phyloP scores from a whole-genome alignment of 2,113 vertebrate genomes.

The Brachionichthys hirsutus region DNA sequence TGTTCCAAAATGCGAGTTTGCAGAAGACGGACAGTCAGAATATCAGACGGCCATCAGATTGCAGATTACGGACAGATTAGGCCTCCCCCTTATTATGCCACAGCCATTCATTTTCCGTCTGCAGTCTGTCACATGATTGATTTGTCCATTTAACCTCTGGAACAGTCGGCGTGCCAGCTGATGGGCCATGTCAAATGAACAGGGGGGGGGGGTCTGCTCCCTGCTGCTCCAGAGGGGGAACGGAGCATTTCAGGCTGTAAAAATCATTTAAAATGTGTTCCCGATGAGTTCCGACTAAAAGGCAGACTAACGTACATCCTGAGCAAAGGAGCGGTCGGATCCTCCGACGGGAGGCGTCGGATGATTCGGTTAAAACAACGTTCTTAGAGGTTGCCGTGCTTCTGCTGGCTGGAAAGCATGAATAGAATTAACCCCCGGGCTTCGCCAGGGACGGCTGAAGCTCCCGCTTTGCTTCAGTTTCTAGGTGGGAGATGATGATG shows the following conservation, averaged over 20 bases:
- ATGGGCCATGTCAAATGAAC: constrained; percentile 77
- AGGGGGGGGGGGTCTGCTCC: constrained; percentile 69
- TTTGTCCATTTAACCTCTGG: constrained; percentile 79
- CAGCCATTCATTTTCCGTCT: constrained; percentile 75
- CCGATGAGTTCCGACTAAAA: background rate
- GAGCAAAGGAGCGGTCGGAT: background rate
- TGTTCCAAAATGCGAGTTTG: too few relatives aligned
- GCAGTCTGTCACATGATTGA: constrained; percentile 77
- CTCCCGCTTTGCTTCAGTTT: constrained; percentile 36
- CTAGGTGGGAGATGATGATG: constrained; percentile 12
- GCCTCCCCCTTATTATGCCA: constrained; percentile 70
- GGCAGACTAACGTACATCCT: background rate
- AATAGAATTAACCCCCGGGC: constrained; percentile 50
- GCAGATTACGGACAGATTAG: constrained; percentile 63
- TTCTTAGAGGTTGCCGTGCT: constrained; percentile 54
- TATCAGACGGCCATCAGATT: constrained; percentile 35
- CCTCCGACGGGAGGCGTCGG: constrained; percentile 24
- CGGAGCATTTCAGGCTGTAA: constrained; percentile 7
- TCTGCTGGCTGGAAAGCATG: constrained; percentile 39
- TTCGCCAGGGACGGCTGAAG: constrained; percentile 28
- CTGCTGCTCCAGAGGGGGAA: constrained; percentile 30
- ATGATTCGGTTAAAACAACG: constrained; percentile 49
- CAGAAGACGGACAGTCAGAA: too few relatives aligned
- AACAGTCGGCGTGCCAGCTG: constrained; percentile 65
- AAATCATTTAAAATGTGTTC: background rate